A percentile compares a stretch with the other conserved stretches of the same genome.
Evolutionary conservation across 2,888 invertebrate genomes (phyloP).

Genomic region (Cosmia trapezina): DNA sequence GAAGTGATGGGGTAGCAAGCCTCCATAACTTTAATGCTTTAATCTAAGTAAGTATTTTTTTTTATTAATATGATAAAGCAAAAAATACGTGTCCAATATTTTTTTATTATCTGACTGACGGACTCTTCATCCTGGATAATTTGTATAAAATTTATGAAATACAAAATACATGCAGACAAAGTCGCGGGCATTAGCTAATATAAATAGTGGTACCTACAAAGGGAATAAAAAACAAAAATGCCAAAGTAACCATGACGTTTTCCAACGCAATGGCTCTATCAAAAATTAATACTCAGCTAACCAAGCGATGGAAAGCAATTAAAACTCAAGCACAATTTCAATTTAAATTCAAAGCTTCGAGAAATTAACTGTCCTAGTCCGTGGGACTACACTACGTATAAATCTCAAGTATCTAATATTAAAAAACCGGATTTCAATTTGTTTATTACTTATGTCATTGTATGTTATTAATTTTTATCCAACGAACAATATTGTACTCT

Average conservation of each 20-base stretch:
- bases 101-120: too few species aligned
- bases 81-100: too few species aligned
- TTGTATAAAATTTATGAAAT: too few species aligned
- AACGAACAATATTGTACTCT: slow-evolving; percentile 27
- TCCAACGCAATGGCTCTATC: slow-evolving; percentile 2
- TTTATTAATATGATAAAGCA: too few species aligned
- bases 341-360: slow-evolving; percentile 47
- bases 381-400: slow-evolving; percentile 50
- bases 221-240: background rate
- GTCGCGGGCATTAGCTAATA: too few species aligned
- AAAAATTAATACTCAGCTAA: slow-evolving; percentile 21
- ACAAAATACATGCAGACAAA: too few species aligned
- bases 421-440: slow-evolving; percentile 62
- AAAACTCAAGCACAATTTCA: slow-evolving; percentile 42
- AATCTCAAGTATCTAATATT: slow-evolving; percentile 57
- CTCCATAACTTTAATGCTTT: too few species aligned
- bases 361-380: slow-evolving; percentile 50
- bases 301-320: slow-evolving; percentile 40
- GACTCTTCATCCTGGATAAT: too few species aligned
- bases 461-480: slow-evolving; percentile 38
- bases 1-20: too few species aligned
- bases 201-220: too few species aligned
- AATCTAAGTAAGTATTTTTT: too few species aligned
- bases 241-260: background rate
- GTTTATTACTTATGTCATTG: slow-evolving; percentile 61